A percentile compares a stretch with the other conserved stretches of the same genome.
phyloP scores from a whole-genome alignment of 2,113 vertebrate species.

The Dipodomys stephensi region DNA sequence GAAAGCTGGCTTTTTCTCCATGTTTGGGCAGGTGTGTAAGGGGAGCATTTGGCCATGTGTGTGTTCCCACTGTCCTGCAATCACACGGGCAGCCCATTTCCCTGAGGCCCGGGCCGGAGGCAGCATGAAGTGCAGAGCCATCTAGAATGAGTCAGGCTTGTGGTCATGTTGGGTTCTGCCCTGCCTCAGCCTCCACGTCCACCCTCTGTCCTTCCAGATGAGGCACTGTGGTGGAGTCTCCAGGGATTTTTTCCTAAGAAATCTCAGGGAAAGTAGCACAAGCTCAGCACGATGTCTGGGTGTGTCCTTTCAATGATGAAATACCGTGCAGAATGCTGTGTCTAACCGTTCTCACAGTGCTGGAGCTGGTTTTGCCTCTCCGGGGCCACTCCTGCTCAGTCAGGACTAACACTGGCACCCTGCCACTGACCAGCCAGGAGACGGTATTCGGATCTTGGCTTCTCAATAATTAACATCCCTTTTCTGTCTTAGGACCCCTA shows the following conservation, averaged over 20 bases:
- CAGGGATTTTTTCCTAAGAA: fast-evolving
- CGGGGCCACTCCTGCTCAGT: fast-evolving
- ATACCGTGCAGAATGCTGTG: neutral
- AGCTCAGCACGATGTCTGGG: fast-evolving
- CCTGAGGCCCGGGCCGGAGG: no score
- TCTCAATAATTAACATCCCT: neutral
- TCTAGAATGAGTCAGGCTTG: no score
- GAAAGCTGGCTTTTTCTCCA: neutral
- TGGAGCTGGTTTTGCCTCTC: fast-evolving
- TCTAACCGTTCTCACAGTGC: neutral
- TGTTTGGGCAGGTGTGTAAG: no score
- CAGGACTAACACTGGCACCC: fast-evolving
- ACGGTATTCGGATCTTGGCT: fast-evolving
- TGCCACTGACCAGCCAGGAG: neutral
- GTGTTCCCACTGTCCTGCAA: no score
- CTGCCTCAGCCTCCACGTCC: no score
- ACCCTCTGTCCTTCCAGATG: neutral
- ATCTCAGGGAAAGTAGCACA: fast-evolving
- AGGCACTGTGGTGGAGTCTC: fast-evolving
- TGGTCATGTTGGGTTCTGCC: neutral
- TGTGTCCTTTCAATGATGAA: neutral
- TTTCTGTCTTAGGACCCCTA: neutral
- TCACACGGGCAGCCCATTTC: no score
- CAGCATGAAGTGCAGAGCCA: no score
- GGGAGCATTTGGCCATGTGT: no score